Evolutionary conservation across 2,113 vertebrate species (phyloP).

Genomic region (Clinocottus analis): DNA sequence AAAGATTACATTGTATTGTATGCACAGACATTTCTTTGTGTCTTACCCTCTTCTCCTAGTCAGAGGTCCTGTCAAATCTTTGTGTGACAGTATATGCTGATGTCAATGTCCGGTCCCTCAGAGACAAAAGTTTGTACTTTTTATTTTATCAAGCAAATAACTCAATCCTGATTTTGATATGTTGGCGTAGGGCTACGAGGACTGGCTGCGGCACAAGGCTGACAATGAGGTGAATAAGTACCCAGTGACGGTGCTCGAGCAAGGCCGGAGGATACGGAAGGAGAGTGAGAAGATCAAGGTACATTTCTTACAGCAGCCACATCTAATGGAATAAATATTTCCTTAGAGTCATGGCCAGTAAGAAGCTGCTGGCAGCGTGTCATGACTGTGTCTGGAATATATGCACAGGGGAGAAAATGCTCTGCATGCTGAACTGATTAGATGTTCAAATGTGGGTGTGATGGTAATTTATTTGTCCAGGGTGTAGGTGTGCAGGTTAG

Average conservation of each 20-base stretch:
- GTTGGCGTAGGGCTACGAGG: slow-evolving; percentile 92
- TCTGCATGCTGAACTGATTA: slow-evolving; percentile 29
- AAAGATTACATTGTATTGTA: slow-evolving; percentile 18
- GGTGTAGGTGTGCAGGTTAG: background rate
- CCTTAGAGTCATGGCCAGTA: slow-evolving; percentile 1
- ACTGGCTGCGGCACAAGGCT: slow-evolving; percentile 97
- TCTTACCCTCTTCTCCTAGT: background rate
- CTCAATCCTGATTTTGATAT: slow-evolving; percentile 26
- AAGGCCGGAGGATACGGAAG: slow-evolving; percentile 84
- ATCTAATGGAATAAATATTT: slow-evolving; percentile 17
- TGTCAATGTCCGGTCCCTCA: slow-evolving; percentile 9
- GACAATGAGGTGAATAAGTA: slow-evolving; percentile 98
- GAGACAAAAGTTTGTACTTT: slow-evolving; percentile 11
- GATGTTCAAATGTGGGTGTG: slow-evolving; percentile 30
- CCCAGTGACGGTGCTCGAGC: slow-evolving; percentile 89
- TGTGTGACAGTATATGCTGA: slow-evolving; percentile 10
- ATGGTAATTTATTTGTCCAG: slow-evolving; percentile 22
- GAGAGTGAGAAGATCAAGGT: slow-evolving; percentile 98
- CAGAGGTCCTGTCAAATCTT: background rate
- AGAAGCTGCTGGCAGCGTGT: slow-evolving; percentile 16
- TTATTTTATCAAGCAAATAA: slow-evolving; percentile 36
- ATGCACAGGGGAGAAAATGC: slow-evolving; percentile 15
- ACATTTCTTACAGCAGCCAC: slow-evolving; percentile 53
- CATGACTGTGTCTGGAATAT: slow-evolving; percentile 28
- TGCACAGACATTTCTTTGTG: slow-evolving; percentile 2